Evolutionary conservation across 2,113 vertebrate species (phyloP), one percentile per base, ranked within the genome.

Genomic region (Sterna hirundo): DNA sequence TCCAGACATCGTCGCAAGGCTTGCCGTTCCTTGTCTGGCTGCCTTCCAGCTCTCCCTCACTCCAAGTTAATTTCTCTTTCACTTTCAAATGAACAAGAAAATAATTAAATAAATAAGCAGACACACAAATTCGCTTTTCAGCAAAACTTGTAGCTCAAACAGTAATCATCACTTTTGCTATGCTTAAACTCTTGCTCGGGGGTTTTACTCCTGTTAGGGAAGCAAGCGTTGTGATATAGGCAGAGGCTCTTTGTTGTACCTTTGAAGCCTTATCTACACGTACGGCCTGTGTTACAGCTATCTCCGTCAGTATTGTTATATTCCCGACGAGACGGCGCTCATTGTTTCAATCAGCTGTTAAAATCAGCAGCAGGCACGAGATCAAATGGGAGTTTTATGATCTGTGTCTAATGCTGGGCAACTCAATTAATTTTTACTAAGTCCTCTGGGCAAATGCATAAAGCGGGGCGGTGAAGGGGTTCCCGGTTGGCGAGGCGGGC

Each of bases 381-480:
- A 96, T 95, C 93, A 94, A 90, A 94, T 92, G 90, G 68, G 79
- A 92, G 80, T 55, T 96, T 96, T 92, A 96, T 90, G 86, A 94
- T 66, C 91, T 94, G 88, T 95, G 72, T 78, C 95, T 95, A 86
- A 96, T 86, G 86, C 83, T 83, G 89, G 96, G 91, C 94, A 70
- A 94, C 94, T 94, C 94, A 91, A 94, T 94, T 90, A 92, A 92
- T 92, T 96, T 96, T 97, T 96, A 96, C 17, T 0, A 78, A 88
- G 93, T 94, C 94, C 86, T 81, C 83, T 62, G 69, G 93, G 95
- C 76, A 78, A 88, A 91, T 38, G 55, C 72, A 36, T 20, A 47
- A 86, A 62, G 86, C 30, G 51, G 9, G 15, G 18, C 5, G 9
- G 40, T 46, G 38, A 90, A 84, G 32, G 57, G 16, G 29, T 75